A percentile compares a stretch with the other conserved stretches of the same genome.
phyloP scores from a whole-genome alignment of 2,113 vertebrate species.

The Seriola aureovittata region DNA sequence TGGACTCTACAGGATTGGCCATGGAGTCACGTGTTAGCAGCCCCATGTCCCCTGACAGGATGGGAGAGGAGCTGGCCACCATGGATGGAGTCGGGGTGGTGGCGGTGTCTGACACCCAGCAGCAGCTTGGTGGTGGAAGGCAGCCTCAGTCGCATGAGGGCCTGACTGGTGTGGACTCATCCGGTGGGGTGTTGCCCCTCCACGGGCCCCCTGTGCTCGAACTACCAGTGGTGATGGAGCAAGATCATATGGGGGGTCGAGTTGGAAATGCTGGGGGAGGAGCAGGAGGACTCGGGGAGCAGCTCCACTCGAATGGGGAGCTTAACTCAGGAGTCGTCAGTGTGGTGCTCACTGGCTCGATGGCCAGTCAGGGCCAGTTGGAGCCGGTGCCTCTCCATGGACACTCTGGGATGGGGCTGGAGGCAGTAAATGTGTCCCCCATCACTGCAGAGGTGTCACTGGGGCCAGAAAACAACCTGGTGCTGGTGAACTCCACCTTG shows the following conservation, averaged over 20 bases:
- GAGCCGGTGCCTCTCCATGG: conserved; percentile 93
- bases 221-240: conserved; percentile 95
- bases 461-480: conserved; percentile 92
- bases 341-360: conserved; percentile 93
- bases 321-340: conserved; percentile 93
- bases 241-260: conserved; percentile 89
- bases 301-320: conserved; percentile 89
- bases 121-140: conserved; percentile 85
- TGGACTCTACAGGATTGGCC: conserved; percentile 89
- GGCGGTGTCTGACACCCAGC: conserved; percentile 86
- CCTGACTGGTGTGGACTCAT: conserved; percentile 88
- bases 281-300: conserved; percentile 88
- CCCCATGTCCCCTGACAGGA: conserved; percentile 93
- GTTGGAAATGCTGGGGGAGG: conserved; percentile 85
- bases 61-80: conserved; percentile 89
- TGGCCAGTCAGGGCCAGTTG: conserved; percentile 86
- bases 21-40: conserved; percentile 96
- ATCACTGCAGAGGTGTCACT: conserved; percentile 95
- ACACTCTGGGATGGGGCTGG: conserved; percentile 92
- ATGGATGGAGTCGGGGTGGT: conserved; percentile 92
- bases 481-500: conserved; percentile 92
- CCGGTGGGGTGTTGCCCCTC: conserved; percentile 90
- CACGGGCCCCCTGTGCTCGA: conserved; percentile 90
- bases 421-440: conserved; percentile 93
- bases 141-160: conserved; percentile 88